These are phyloP conservation scores for Gibbula magus DNA, from an alignment of 2,888 invertebrate species.

Conservation along the genomic window DNA sequence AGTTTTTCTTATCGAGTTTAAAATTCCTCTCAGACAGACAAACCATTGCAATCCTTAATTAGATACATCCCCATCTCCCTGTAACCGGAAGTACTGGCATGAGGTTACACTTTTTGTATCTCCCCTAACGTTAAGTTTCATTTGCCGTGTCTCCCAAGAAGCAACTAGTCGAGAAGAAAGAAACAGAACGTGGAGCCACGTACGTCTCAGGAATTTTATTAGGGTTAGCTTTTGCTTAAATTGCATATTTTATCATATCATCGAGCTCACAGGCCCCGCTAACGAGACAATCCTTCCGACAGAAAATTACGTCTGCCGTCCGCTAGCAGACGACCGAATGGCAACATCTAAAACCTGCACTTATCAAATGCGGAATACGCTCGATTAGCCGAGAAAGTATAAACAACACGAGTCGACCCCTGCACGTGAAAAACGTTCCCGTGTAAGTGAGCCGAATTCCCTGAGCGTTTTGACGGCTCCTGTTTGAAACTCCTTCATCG, in stretches of 20 bases:
- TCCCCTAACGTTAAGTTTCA: background rate
- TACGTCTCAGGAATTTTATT: too few relatives aligned
- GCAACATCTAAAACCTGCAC: background rate
- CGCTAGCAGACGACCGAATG: background rate
- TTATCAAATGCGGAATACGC: background rate
- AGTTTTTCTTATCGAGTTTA: too few relatives aligned
- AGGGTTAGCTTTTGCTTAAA: background rate
- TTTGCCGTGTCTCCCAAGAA: background rate
- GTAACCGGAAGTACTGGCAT: background rate
- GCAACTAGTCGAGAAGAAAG: background rate
- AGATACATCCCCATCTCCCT: too few relatives aligned
- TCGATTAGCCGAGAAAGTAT: conserved; percentile 2
- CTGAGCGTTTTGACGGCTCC: background rate
- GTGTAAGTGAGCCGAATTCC: background rate
- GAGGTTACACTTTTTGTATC: background rate
- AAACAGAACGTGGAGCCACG: background rate
- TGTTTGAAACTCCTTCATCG: too few relatives aligned
- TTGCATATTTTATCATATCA: conserved; percentile 15
- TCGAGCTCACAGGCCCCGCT: background rate
- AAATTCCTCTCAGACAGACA: too few relatives aligned
- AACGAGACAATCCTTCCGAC: background rate
- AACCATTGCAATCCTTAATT: too few relatives aligned
- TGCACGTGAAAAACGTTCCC: background rate
- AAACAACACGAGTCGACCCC: background rate
- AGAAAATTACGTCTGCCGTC: background rate